Conservation (phyloP, 2,888 invertebrate genomes). For the Rhagium mordax region DNA sequence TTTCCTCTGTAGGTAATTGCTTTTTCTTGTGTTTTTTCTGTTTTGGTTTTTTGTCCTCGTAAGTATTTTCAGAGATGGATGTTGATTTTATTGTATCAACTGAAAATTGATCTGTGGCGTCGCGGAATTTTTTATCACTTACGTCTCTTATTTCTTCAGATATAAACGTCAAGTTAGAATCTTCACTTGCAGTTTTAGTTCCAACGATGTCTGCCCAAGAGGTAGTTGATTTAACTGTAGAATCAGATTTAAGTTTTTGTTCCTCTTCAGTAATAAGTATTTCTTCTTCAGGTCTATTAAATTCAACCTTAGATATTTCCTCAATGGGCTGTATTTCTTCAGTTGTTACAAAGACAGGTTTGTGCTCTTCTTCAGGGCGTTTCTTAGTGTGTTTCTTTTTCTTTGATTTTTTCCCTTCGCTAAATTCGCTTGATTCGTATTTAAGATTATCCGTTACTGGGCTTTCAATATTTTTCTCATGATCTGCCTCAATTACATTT, state of each 20-base stretch:
- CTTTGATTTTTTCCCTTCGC: constrained; percentile 16
- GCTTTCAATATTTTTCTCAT: background rate
- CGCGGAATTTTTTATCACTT: background rate
- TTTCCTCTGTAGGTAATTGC: background rate
- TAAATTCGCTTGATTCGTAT: background rate
- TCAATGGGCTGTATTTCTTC: constrained; percentile 7
- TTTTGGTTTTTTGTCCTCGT: background rate
- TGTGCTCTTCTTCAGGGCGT: constrained; percentile 2
- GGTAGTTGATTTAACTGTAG: background rate
- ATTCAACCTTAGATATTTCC: background rate
- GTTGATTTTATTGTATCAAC: background rate
- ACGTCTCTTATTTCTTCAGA: background rate
- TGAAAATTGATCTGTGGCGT: background rate
- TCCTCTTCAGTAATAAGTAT: background rate
- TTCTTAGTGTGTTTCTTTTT: constrained; percentile 38
- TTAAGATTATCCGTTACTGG: background rate
- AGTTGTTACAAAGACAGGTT: constrained; percentile 5
- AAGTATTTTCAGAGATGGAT: background rate
- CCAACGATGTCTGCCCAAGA: constrained; percentile 46
- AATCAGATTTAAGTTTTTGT: background rate
- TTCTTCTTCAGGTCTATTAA: background rate
- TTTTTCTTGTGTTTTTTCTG: background rate
- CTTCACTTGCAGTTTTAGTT: background rate
- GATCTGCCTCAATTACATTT: background rate
- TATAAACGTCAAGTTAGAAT: background rate